These are phyloP conservation scores for Alligator sinensis DNA, from an alignment of 2,113 vertebrate genomes.

Conservation along the genomic window DNA sequence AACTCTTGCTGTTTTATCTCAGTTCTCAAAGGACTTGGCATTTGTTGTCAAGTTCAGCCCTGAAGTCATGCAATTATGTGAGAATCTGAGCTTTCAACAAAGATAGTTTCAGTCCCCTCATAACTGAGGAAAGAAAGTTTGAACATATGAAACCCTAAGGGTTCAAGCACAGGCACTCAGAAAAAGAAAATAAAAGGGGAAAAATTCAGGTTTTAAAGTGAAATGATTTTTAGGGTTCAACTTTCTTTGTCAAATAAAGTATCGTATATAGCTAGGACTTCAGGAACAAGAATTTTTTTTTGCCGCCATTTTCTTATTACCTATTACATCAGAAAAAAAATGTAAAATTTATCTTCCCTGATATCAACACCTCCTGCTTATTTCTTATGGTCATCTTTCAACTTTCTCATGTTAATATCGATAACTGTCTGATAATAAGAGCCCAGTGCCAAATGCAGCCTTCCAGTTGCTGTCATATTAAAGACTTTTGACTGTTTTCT, in stretches of 20 bases:
- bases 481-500: too few relatives aligned
- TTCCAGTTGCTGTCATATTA: not conserved
- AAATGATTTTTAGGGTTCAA: too few relatives aligned
- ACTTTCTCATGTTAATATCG: not conserved
- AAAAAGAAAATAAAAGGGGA: not conserved
- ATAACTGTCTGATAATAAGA: not conserved
- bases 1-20: not conserved
- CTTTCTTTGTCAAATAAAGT: too few relatives aligned
- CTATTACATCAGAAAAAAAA: not conserved
- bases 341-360: not conserved
- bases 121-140: not conserved
- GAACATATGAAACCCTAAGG: not conserved
- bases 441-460: not conserved
- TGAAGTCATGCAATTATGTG: not conserved
- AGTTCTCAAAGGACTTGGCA: not conserved
- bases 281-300: not conserved
- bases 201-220: too few relatives aligned
- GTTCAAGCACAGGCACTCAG: accelerated
- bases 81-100: not conserved
- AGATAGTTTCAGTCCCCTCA: not conserved
- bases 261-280: too few relatives aligned
- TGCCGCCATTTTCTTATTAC: not conserved
- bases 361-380: not conserved
- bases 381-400: too few relatives aligned
- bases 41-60: not conserved